Conservation (phyloP, 2,113 vertebrate genomes). For the Aegithalos caudatus region DNA sequence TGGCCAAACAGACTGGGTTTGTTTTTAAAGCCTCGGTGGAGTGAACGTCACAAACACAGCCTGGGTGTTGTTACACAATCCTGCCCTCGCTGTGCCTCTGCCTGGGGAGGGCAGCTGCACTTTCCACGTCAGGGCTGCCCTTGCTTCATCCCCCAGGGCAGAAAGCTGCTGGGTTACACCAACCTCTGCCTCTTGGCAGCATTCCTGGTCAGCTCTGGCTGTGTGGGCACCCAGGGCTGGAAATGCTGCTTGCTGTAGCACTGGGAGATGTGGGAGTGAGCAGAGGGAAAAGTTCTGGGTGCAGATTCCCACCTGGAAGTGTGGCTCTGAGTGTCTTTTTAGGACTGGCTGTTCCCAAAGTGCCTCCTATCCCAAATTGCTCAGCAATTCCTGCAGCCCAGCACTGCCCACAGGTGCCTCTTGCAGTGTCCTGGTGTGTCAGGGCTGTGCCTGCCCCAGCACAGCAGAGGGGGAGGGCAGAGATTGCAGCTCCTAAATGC, state of each 20-base stretch:
- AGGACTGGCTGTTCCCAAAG: not conserved
- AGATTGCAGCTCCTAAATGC: not conserved
- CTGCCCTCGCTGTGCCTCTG: fast-evolving
- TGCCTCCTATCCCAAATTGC: fast-evolving
- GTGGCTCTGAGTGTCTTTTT: fast-evolving
- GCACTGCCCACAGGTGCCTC: fast-evolving
- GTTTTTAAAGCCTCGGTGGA: not conserved
- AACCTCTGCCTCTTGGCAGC: not conserved
- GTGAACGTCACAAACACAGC: not conserved
- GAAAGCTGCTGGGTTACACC: not conserved
- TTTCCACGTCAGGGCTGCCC: not conserved
- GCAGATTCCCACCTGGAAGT: not conserved
- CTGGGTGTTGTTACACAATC: not conserved
- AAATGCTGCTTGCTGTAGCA: not conserved
- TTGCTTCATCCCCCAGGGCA: not conserved
- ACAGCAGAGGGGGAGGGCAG: not conserved
- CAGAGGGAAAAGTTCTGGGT: not conserved
- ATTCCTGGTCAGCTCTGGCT: not conserved
- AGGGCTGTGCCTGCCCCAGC: not conserved
- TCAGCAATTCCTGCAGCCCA: not conserved
- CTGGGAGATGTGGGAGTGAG: not conserved
- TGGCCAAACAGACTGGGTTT: not conserved
- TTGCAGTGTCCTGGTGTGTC: too few species aligned
- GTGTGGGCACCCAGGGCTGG: not conserved
- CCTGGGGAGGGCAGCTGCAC: not conserved